A percentile compares a stretch with the other conserved stretches of the same genome.
Evolutionary conservation across 2,888 invertebrate species (phyloP).

Genomic region (Coremacera marginata): DNA sequence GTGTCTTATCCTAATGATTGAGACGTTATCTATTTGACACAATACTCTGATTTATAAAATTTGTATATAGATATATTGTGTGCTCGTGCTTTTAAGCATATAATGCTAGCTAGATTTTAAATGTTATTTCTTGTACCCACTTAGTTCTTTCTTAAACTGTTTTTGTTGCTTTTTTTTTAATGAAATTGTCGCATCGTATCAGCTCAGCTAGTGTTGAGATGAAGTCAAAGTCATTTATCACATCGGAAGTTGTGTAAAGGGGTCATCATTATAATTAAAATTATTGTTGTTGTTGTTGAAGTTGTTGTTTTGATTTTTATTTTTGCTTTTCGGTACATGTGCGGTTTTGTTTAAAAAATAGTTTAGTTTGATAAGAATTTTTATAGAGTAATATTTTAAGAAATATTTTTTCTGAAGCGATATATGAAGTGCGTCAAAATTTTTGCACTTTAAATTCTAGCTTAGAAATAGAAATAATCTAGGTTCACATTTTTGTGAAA

Average conservation of each 20-base stretch:
- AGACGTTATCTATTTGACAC: slow-evolving; percentile 24
- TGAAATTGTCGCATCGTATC: slow-evolving; percentile 10
- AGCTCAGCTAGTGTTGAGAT: not conserved
- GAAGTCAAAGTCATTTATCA: slow-evolving; percentile 52
- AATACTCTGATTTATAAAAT: slow-evolving; percentile 6
- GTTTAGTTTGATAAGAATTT: too few relatives aligned
- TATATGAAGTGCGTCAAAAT: too few relatives aligned
- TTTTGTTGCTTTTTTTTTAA: not conserved
- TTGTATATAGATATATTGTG: not conserved
- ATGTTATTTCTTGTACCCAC: not conserved
- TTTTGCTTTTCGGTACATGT: too few relatives aligned
- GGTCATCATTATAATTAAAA: slow-evolving; percentile 42
- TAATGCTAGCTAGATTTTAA: not conserved
- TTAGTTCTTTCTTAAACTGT: not conserved
- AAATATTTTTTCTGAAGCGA: too few relatives aligned
- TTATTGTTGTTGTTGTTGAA: not conserved
- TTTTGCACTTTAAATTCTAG: too few relatives aligned
- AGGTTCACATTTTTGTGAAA: too few relatives aligned
- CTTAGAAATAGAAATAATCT: too few relatives aligned
- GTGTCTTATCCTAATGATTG: slow-evolving; percentile 2
- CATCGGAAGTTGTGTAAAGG: slow-evolving; percentile 62
- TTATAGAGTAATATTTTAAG: too few relatives aligned
- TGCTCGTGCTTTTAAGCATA: not conserved
- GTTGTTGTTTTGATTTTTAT: not conserved
- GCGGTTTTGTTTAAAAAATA: too few relatives aligned